Conservation (phyloP, 2,113 vertebrate species). For the Caracal caracal region DNA sequence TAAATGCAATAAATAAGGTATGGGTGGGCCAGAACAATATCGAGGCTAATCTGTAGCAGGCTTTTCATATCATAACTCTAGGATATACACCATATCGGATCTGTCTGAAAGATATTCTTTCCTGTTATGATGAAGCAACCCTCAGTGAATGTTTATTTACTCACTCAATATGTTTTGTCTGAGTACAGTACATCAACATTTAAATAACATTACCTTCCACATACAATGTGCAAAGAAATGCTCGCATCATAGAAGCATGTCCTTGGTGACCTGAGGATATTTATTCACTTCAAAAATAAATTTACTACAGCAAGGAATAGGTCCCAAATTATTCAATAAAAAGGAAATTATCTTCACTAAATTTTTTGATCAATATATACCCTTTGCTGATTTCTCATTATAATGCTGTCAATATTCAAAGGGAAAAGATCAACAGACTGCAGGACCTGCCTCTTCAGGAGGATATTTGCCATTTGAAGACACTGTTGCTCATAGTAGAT, state of each 20-base stretch:
- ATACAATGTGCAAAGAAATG: constrained; percentile 6
- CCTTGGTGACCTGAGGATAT: constrained; percentile 59
- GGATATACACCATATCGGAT: background rate
- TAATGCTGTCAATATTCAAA: constrained; percentile 60
- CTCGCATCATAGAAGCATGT: background rate
- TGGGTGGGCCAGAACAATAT: background rate
- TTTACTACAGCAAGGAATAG: constrained; percentile 43
- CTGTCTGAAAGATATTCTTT: background rate
- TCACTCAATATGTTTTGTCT: background rate
- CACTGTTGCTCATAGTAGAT: constrained; percentile 68
- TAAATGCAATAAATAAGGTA: constrained; percentile 7
- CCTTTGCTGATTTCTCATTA: constrained; percentile 68
- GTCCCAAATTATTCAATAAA: constrained; percentile 66
- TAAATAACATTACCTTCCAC: background rate
- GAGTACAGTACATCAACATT: constrained; percentile 18
- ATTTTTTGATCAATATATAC: constrained; percentile 64
- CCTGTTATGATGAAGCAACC: constrained; percentile 8
- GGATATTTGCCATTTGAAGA: background rate
- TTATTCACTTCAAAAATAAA: constrained; percentile 71
- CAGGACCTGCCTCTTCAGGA: background rate
- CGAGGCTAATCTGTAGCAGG: background rate
- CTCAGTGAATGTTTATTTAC: background rate
- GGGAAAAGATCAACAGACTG: constrained; percentile 27
- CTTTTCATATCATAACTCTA: background rate
- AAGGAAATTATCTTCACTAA: constrained; percentile 69